phyloP scores from a whole-genome alignment of 2,797 vertebrate species.

The Propithecus perrieri region DNA sequence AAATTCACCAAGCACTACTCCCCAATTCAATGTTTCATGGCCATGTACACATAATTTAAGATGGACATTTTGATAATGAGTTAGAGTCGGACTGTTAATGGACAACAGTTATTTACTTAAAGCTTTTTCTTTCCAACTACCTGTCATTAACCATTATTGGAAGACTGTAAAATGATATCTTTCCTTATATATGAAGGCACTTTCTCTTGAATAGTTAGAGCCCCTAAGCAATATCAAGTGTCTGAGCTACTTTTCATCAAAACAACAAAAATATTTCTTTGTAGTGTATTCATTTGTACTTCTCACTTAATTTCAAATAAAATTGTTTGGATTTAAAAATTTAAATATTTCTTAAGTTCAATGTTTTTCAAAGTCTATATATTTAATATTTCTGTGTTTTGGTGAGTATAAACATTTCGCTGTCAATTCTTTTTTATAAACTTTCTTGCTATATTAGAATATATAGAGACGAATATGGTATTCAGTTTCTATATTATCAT shows the following conservation, averaged over 20 bases:
- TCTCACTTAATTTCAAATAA: neutral
- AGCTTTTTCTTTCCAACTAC: neutral
- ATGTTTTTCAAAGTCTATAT: neutral
- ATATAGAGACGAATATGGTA: neutral
- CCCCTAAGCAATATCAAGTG: neutral
- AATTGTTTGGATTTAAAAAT: neutral
- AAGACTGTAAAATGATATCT: neutral
- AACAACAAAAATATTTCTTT: conserved; percentile 4
- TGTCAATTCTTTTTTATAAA: neutral
- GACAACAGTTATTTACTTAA: conserved; percentile 17
- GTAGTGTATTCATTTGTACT: neutral
- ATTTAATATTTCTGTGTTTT: neutral
- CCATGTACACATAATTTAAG: conserved; percentile 48
- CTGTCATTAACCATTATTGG: conserved; percentile 7
- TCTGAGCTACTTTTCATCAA: neutral
- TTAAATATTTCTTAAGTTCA: neutral
- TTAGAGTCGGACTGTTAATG: conserved; percentile 38
- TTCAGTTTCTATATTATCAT: neutral
- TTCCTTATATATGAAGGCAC: neutral
- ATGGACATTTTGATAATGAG: conserved; percentile 30
- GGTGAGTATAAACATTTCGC: neutral
- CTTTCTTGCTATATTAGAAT: neutral
- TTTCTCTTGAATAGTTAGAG: neutral
- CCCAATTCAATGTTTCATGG: conserved; percentile 47
- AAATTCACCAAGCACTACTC: conserved; percentile 48